A percentile compares a stretch with the other conserved stretches of the same genome.
Conservation (phyloP, 2,888 invertebrate species). For the Cordilura impudica region DNA sequence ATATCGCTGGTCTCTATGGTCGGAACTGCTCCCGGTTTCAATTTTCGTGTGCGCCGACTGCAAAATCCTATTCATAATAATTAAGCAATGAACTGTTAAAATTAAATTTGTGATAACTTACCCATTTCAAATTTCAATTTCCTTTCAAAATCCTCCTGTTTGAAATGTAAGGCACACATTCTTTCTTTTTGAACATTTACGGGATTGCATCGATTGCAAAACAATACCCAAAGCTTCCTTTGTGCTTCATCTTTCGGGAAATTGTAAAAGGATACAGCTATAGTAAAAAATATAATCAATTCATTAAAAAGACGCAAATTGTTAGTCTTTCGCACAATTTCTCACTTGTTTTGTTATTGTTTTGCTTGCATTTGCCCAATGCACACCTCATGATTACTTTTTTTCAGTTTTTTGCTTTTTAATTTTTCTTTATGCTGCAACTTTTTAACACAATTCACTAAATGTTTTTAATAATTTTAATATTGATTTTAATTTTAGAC, state of each 20-base stretch:
- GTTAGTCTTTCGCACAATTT: too few relatives aligned
- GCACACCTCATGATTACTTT: too few relatives aligned
- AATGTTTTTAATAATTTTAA: too few relatives aligned
- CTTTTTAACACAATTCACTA: too few relatives aligned
- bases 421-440: too few relatives aligned
- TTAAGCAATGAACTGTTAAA: conserved; percentile 4
- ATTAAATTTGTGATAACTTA: conserved; percentile 9
- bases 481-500: too few relatives aligned
- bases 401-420: too few relatives aligned
- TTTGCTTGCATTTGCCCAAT: too few relatives aligned
- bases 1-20: neutral
- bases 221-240: conserved; percentile 9
- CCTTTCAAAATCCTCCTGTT: conserved; percentile 32
- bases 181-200: neutral
- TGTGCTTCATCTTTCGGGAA: conserved; percentile 15
- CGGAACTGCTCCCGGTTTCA: conserved; percentile 13
- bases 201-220: neutral
- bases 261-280: conserved; percentile 6
- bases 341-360: too few relatives aligned
- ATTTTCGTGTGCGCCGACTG: conserved; percentile 19
- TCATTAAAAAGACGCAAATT: conserved; percentile 2
- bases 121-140: conserved; percentile 24
- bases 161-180: conserved; percentile 32
- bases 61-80: conserved; percentile 26
- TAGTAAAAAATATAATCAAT: neutral